A percentile compares a stretch with the other conserved stretches of the same genome.
Evolutionary conservation across 1,140 invertebrate species (phyloP).

Genomic region (Whitmania pigra): DNA sequence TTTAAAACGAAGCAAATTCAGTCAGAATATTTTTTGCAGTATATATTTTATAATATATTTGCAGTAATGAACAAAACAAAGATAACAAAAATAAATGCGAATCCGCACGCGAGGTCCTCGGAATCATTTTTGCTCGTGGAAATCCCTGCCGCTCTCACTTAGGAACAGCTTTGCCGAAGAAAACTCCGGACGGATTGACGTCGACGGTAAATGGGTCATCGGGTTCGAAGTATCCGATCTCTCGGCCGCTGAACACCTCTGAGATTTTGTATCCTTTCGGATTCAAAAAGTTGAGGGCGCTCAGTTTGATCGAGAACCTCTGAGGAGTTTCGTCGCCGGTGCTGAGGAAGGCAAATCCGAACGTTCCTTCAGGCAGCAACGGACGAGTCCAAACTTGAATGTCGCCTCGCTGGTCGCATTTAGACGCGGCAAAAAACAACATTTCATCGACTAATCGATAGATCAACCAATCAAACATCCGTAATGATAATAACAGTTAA

Average conservation of each 20-base stretch:
- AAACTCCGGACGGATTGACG: conserved; percentile 73
- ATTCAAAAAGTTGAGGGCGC: conserved; percentile 65
- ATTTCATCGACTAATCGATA: no score
- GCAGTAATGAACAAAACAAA: no score
- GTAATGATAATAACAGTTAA: not conserved
- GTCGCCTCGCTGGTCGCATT: not conserved
- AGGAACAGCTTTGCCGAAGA: conserved; percentile 25
- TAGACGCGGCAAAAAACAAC: no score
- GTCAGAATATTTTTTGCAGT: no score
- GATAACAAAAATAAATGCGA: no score
- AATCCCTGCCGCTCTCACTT: not conserved
- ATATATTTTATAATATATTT: no score
- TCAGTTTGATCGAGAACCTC: conserved; percentile 37
- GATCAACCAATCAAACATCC: no score
- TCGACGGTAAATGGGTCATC: conserved; percentile 78
- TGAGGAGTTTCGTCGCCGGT: conserved; percentile 24
- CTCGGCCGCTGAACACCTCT: conserved; percentile 41
- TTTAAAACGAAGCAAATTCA: no score
- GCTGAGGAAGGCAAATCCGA: conserved; percentile 32
- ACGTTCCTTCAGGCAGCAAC: conserved; percentile 27
- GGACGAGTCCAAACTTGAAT: conserved; percentile 32
- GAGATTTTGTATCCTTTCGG: conserved; percentile 68
- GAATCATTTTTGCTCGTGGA: no score
- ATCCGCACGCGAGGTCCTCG: no score
- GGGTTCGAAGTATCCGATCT: conserved; percentile 57